Conservation (phyloP, 1,140 invertebrate genomes). For the Danaus plexippus region DNA sequence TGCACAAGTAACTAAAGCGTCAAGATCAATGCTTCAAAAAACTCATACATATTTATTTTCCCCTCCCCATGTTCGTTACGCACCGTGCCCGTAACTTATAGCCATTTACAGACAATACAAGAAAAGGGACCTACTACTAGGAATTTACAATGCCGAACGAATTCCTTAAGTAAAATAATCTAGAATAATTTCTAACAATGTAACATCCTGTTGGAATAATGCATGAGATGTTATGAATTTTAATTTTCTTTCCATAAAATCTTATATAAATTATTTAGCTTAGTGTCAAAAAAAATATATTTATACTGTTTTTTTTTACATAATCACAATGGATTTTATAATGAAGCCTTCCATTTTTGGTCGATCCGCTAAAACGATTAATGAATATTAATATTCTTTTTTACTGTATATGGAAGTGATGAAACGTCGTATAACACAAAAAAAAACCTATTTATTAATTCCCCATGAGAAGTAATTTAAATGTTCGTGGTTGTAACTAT, state of each 20-base stretch:
- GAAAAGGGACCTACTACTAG: conserved; percentile 8
- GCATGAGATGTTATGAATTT: too few species aligned
- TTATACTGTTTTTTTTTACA: too few species aligned
- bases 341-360: too few species aligned
- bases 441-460: neutral
- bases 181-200: conserved; percentile 5
- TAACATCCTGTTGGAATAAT: conserved; percentile 10
- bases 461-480: neutral
- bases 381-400: neutral
- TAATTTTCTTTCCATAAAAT: too few species aligned
- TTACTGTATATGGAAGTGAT: neutral
- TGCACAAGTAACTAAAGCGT: neutral
- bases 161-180: conserved; percentile 5
- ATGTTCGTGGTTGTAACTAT: neutral
- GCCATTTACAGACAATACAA: conserved; percentile 15
- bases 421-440: neutral
- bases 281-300: too few species aligned
- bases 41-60: conserved; percentile 13
- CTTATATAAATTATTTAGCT: too few species aligned
- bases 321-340: too few species aligned
- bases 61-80: conserved; percentile 10
- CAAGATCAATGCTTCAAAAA: too few species aligned
- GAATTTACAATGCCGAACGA: conserved; percentile 2
- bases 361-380: too few species aligned
- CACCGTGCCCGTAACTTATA: conserved; percentile 16